Evolutionary conservation across 53 echinoderm and acorn worm genomes (phyloP).

Genomic region (Apostichopus leukothele): DNA sequence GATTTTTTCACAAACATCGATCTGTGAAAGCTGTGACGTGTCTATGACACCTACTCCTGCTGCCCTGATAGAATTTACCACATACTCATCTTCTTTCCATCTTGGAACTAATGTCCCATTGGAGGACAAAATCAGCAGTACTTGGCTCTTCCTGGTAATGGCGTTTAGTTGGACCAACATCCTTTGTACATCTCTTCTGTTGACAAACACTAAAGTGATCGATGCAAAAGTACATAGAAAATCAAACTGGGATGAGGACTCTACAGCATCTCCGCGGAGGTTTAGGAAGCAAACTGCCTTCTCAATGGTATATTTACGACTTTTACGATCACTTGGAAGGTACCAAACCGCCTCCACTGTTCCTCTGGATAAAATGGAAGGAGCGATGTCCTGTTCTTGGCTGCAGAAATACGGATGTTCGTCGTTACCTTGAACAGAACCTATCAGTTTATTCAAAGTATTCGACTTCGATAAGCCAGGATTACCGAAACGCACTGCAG

Average conservation of each 20-base stretch:
- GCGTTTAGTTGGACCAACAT: not conserved
- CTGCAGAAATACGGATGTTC: slow-evolving; percentile 30
- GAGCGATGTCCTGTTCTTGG: not conserved
- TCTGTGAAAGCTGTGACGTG: not conserved
- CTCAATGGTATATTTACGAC: not conserved
- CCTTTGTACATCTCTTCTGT: not conserved
- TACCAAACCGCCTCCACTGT: slow-evolving; percentile 28
- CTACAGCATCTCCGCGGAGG: slow-evolving; percentile 15
- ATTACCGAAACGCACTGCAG: slow-evolving; percentile 3
- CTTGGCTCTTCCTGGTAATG: not conserved
- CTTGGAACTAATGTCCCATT: not conserved
- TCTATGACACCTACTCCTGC: not conserved
- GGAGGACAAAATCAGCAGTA: not conserved
- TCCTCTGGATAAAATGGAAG: not conserved
- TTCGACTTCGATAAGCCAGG: slow-evolving; percentile 1
- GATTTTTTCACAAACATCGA: not conserved
- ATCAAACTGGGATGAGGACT: not conserved
- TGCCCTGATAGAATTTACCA: not conserved
- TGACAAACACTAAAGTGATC: not conserved
- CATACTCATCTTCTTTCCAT: not conserved
- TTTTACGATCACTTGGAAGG: not conserved
- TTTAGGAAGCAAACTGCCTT: slow-evolving; percentile 16
- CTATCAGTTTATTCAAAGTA: slow-evolving; percentile 29
- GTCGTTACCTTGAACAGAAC: slow-evolving; percentile 39
- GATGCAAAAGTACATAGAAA: not conserved